Evolutionary conservation across 1,140 invertebrate species (phyloP), one percentile per base, ranked within the genome.

Genomic region (Zaprionus kolodkinae): DNA sequence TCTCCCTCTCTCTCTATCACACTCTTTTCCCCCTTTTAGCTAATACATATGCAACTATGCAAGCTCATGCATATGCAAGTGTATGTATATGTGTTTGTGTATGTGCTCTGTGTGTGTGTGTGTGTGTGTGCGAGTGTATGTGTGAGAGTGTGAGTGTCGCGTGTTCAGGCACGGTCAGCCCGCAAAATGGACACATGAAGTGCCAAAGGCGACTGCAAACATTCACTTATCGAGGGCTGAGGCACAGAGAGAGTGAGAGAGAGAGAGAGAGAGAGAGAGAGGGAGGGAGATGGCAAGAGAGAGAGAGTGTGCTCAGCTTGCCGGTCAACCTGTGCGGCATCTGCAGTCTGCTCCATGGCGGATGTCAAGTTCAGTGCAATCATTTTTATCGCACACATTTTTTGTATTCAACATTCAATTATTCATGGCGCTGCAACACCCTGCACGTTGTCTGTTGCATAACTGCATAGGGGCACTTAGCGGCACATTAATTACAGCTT

Each of bases 131-230:
- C 30, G 21, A 27, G 48, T n/a, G 13, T 43, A 25, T 40, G 40
- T 25, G 33, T 54, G 27, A 33, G 59, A 69, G 66, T 66, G 70
- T n/a, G 40, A 30, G n/a, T 15, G 7, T 74, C 59, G 72, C 72
- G 59, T 74, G 72, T 48, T 11, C 25, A n/a, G 30, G 38, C 27
- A 17, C 52, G 68, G 60, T 71, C 71, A 73, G 57, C 65, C n/a
- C n/a, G 25, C 35, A 13, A 73, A 85, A 74, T 81, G 81, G 73
- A 73, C 81, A 70, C 77, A 69, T 76, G 35, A 80, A 74, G 81
- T 80, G 73, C 72, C 73, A 74, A 70, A 63, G 65, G 60, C 73
- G 72, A 77, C 38, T 71, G 15, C 70, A 64, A 43, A 63, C 64
- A 54, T 45, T 40, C 43, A 77, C 61, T 59, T 57, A 43, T 33